phyloP scores from a whole-genome alignment of 2,888 invertebrate species.

The Clistopyga incitator region DNA sequence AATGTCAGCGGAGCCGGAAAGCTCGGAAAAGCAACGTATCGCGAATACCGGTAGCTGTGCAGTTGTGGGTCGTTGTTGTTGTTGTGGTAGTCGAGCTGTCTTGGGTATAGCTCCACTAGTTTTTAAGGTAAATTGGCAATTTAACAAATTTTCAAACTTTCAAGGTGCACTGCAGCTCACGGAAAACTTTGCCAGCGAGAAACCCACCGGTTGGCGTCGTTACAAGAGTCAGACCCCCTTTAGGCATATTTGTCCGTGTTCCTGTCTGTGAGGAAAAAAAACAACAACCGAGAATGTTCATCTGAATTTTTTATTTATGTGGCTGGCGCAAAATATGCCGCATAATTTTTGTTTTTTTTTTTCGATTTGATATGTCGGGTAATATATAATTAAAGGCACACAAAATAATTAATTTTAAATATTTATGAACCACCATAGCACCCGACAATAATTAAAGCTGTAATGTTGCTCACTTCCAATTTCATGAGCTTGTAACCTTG shows the following conservation, averaged over 20 bases:
- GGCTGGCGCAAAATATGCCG: background rate
- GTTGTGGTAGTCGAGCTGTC: conserved; percentile 48
- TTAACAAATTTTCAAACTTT: conserved; percentile 83
- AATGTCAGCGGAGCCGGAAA: conserved; percentile 55
- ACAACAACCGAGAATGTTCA: background rate
- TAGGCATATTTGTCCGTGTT: background rate
- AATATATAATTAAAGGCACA: background rate
- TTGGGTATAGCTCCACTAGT: conserved; percentile 70
- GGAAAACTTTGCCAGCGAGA: conserved; percentile 75
- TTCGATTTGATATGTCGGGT: background rate
- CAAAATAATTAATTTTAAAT: no score
- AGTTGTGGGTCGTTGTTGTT: conserved; percentile 5
- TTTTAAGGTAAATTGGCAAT: conserved; percentile 83
- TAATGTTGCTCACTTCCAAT: no score
- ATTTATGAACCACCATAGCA: no score
- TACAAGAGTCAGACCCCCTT: conserved; percentile 53
- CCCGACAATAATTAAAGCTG: no score
- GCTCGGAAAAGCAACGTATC: background rate
- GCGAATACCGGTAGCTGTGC: conserved; percentile 25
- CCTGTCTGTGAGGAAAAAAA: background rate
- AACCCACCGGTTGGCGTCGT: conserved; percentile 46
- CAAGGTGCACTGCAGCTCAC: conserved; percentile 64
- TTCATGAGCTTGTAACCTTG: no score
- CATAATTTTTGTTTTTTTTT: background rate
- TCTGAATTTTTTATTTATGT: background rate